Evolutionary conservation across 2,888 invertebrate genomes (phyloP).

Genomic region (Eupeodes luniger): DNA sequence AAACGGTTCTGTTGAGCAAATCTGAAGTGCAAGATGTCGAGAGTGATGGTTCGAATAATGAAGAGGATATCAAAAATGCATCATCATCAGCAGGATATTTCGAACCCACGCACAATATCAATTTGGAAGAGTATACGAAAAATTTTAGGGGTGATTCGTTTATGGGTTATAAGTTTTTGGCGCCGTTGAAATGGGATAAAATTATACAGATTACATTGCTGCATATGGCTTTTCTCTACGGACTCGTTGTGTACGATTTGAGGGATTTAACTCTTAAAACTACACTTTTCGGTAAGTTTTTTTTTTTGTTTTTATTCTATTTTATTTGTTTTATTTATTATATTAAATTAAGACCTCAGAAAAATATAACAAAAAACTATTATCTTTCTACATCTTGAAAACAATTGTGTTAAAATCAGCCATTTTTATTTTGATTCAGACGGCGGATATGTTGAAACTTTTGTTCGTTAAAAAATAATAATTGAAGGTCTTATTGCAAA

Average conservation of each 20-base stretch:
- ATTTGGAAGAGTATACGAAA: constrained; percentile 80
- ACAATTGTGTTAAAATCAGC: too few species aligned
- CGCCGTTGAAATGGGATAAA: constrained; percentile 88
- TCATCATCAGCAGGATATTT: constrained; percentile 3
- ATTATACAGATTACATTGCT: constrained; percentile 85
- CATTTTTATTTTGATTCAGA: too few species aligned
- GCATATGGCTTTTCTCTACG: constrained; percentile 84
- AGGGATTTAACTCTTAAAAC: constrained; percentile 84
- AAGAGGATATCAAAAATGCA: constrained; percentile 24
- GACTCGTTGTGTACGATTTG: constrained; percentile 81
- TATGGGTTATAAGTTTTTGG: constrained; percentile 85
- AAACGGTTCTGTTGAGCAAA: constrained; percentile 55
- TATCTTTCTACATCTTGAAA: too few species aligned
- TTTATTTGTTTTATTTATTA: background rate
- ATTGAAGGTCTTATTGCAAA: too few species aligned
- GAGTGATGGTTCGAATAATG: constrained; percentile 26
- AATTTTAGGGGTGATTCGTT: constrained; percentile 81
- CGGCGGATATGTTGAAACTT: too few species aligned
- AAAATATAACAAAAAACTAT: too few species aligned
- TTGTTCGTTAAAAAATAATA: too few species aligned
- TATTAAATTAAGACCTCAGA: too few species aligned
- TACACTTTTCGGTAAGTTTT: constrained; percentile 87
- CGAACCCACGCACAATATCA: constrained; percentile 79
- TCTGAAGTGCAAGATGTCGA: constrained; percentile 62
- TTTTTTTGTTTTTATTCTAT: constrained; percentile 25